Conservation (phyloP, 2,797 vertebrate genomes). For the Allobates femoralis region DNA sequence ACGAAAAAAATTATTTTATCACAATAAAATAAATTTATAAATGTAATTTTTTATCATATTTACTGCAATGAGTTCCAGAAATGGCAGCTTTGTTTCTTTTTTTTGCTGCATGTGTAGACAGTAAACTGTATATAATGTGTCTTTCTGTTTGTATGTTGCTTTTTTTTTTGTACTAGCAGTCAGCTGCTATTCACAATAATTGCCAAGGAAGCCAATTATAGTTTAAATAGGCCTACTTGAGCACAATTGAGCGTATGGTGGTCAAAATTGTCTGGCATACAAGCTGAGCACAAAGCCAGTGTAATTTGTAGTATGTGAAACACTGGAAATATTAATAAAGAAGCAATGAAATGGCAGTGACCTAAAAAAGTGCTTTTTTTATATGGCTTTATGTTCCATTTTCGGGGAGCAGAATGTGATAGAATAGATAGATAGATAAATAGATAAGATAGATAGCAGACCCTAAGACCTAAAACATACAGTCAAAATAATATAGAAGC, state of each 20-base stretch:
- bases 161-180: constrained; percentile 73
- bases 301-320: constrained; percentile 77
- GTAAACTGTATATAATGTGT: constrained; percentile 39
- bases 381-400: constrained; percentile 3
- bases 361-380: constrained; percentile 44
- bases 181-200: constrained; percentile 85
- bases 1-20: constrained; percentile 53
- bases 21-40: not conserved
- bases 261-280: constrained; percentile 77
- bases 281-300: constrained; percentile 75
- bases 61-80: not conserved
- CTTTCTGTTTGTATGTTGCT: constrained; percentile 72
- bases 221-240: constrained; percentile 84
- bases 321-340: constrained; percentile 74
- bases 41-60: not conserved
- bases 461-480: no score
- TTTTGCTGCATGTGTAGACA: not conserved
- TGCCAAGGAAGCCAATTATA: constrained; percentile 82
- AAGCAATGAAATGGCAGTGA: constrained; percentile 52
- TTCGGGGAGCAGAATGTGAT: not conserved
- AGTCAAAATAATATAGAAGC: no score
- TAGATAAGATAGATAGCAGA: not conserved
- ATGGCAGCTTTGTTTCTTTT: not conserved
- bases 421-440: not conserved
- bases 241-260: constrained; percentile 78